Percentiles rank a stretch among this genome's conserved stretches.
Evolutionary conservation across 2,888 invertebrate species (phyloP).

Genomic region (Drosophila kanekoi): DNA sequence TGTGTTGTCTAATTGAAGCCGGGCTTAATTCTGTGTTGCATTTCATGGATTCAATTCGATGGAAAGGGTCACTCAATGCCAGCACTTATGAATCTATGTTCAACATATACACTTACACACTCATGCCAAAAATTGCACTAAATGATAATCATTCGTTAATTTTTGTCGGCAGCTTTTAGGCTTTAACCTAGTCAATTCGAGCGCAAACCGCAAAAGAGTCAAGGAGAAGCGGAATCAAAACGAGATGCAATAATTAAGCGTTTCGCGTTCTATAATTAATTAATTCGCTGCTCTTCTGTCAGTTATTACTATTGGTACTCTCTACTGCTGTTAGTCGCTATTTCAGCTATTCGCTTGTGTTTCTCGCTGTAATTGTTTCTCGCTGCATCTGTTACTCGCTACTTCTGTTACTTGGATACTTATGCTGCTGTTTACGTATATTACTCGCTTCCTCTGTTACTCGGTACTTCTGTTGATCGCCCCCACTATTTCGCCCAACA

Average conservation of each 20-base stretch:
- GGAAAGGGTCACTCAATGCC: background rate
- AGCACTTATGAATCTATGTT: background rate
- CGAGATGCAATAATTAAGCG: background rate
- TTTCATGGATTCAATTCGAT: background rate
- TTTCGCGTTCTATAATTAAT: too few species aligned
- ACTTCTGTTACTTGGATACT: background rate
- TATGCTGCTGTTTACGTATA: background rate
- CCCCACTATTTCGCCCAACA: background rate
- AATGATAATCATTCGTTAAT: slow-evolving; percentile 2
- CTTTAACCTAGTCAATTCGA: background rate
- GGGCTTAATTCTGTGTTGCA: background rate
- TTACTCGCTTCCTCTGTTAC: background rate
- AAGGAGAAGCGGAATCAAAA: background rate
- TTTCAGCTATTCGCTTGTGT: background rate
- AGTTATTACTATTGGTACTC: background rate
- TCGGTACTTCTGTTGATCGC: background rate
- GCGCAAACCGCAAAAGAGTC: background rate
- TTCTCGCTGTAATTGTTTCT: background rate
- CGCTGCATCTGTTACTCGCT: background rate
- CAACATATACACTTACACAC: background rate
- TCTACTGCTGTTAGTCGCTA: background rate
- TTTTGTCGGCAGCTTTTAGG: background rate
- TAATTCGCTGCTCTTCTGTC: background rate
- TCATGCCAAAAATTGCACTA: background rate
- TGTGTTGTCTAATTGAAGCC: background rate